These are phyloP conservation scores for Andrena fulva DNA, from an alignment of 2,888 invertebrate species.

Conservation along the genomic window DNA sequence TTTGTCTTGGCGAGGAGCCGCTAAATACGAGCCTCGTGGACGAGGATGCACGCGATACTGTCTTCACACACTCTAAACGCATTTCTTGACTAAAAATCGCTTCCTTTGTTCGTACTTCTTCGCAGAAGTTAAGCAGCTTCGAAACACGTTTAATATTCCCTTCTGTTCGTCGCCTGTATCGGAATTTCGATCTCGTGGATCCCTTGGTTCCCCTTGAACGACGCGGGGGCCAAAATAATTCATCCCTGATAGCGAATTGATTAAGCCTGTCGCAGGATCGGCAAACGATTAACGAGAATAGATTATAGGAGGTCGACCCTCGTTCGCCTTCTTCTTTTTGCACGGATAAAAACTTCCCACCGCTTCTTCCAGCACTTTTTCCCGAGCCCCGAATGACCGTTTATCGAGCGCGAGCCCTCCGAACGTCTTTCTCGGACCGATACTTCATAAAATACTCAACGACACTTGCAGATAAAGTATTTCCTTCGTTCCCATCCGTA, in stretches of 20 bases:
- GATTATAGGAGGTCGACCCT: slow-evolving; percentile 34
- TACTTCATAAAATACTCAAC: background rate
- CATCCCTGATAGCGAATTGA: slow-evolving; percentile 31
- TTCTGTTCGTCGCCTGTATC: background rate
- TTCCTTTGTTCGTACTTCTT: background rate
- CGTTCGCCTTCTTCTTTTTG: slow-evolving; percentile 13
- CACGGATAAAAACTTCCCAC: slow-evolving; percentile 3
- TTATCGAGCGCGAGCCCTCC: background rate
- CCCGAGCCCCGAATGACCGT: background rate
- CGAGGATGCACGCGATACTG: background rate
- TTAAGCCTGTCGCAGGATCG: slow-evolving; percentile 26
- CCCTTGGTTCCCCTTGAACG: background rate
- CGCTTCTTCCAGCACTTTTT: background rate
- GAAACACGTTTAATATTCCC: background rate
- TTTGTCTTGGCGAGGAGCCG: slow-evolving; percentile 52
- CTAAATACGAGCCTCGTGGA: background rate
- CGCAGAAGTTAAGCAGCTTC: background rate
- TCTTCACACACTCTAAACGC: background rate
- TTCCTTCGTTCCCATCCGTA: background rate
- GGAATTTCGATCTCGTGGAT: background rate
- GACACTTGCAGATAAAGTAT: background rate
- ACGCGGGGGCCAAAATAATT: slow-evolving; percentile 33
- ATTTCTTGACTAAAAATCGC: background rate
- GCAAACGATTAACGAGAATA: slow-evolving; percentile 52
- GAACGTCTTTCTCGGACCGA: background rate